Conservation (phyloP, 2,797 vertebrate genomes). For the Lagocephalus sceleratus region DNA sequence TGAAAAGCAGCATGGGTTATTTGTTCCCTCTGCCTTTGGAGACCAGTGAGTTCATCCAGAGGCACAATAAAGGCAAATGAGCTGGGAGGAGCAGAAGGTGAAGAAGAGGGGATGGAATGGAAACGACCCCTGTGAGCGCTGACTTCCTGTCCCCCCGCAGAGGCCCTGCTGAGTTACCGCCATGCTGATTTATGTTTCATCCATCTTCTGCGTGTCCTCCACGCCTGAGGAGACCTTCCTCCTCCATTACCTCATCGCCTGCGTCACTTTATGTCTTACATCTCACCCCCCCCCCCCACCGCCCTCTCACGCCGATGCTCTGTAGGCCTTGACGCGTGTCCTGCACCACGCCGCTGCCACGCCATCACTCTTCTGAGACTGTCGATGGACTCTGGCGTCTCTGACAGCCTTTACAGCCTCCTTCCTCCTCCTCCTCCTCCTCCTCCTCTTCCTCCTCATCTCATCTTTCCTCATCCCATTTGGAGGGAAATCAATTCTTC, state of each 20-base stretch:
- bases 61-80: background rate
- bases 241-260: slow-evolving; percentile 1
- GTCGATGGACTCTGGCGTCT: slow-evolving; percentile 24
- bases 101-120: slow-evolving; percentile 7
- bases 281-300: background rate
- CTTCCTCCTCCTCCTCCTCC: slow-evolving; percentile 1
- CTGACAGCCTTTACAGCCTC: slow-evolving; percentile 24
- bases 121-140: background rate
- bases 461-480: slow-evolving; percentile 36
- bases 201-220: slow-evolving; percentile 9
- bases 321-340: slow-evolving; percentile 17
- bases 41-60: no score
- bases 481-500: slow-evolving; percentile 56
- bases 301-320: background rate
- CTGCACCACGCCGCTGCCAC: background rate
- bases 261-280: slow-evolving; percentile 2
- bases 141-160: background rate
- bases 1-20: background rate
- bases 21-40: slow-evolving; percentile 2
- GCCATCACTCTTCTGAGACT: slow-evolving; percentile 19
- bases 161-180: slow-evolving; percentile 4
- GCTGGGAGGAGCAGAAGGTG: background rate
- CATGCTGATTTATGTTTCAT: background rate
- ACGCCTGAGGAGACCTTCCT: background rate
- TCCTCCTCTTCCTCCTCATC: slow-evolving; percentile 12